Base-by-base conservation (phyloP, 64 coral and sea anemone genomes). In the Dendronephthya gigantea region DNA sequence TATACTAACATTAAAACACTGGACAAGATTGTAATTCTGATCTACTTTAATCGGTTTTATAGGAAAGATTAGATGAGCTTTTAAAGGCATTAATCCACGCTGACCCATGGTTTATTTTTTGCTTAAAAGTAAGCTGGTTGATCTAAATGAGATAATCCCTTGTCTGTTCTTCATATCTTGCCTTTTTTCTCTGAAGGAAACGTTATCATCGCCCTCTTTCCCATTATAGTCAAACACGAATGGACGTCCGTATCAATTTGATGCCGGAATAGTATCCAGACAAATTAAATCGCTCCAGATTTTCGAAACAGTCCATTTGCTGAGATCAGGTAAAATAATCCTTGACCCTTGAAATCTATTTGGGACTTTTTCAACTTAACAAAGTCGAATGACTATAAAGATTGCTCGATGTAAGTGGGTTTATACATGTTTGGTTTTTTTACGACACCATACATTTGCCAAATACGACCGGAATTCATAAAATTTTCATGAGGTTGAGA, bases 211-310 rank as follows among this genome's bases (percentile, higher is more conserved):
- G n/a, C n/a, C 23, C 25, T 2, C 23, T 9, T 27, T 35, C 39
- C 68, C 65, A 4, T 88, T 88, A 3, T 48, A 92, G 90, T 59
- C 84, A 4, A 96, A 92, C 35, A 7, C 75, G 2, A 76, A 39
- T 16, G 90, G 90, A 75, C 72, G 92, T 17, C 83, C 91, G 0
- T 36, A 90, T 36, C 36, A 56, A 16, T 96, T 92, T 90, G 94
- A 92, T 70, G 65, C 82, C 7, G 17, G 48, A 40, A 50, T 83
- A 4, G 94, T 96, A 30, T 88, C 88, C 30, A 82, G 90, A 34
- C 94, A 96, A 83, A 83, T 96, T 35, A 88, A 83, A 40, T 82
- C 91, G 17, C 85, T 96, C 37, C 94, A 96, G 85, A 83, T 96
- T n/a, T 90, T 96, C 28, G 94, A 90, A 37, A 96, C 91, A 5